Conservation (phyloP, 2,113 vertebrate species). For the Nesoenas mayeri region DNA sequence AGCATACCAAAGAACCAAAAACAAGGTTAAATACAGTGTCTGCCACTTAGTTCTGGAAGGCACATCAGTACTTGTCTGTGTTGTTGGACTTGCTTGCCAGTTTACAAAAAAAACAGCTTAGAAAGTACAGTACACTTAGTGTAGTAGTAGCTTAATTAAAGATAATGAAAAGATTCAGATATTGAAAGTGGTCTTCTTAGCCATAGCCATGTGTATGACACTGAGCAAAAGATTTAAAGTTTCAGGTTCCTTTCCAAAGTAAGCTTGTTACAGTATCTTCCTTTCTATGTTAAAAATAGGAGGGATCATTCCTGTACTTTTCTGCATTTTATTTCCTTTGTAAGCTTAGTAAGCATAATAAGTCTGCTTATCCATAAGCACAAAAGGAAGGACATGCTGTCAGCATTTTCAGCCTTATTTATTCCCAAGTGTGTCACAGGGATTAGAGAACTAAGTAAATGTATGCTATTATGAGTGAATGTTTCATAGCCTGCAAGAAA, state of each 20-base stretch:
- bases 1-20: background rate
- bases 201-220: background rate
- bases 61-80: background rate
- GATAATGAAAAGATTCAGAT: background rate
- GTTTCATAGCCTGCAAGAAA: background rate
- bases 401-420: background rate
- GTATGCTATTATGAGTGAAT: background rate
- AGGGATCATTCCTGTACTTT: background rate
- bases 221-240: background rate
- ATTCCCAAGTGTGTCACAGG: background rate
- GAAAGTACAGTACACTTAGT: background rate
- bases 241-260: background rate
- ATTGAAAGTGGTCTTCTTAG: background rate
- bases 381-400: background rate
- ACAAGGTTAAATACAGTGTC: background rate
- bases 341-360: background rate
- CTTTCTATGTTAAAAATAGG: background rate
- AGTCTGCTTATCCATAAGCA: background rate
- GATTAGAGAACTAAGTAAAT: background rate
- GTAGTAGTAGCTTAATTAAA: background rate
- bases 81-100: background rate
- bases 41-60: background rate
- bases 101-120: background rate
- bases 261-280: background rate
- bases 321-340: background rate